phyloP scores from a whole-genome alignment of 2,888 invertebrate genomes.

The Neoaliturus tenellus region DNA sequence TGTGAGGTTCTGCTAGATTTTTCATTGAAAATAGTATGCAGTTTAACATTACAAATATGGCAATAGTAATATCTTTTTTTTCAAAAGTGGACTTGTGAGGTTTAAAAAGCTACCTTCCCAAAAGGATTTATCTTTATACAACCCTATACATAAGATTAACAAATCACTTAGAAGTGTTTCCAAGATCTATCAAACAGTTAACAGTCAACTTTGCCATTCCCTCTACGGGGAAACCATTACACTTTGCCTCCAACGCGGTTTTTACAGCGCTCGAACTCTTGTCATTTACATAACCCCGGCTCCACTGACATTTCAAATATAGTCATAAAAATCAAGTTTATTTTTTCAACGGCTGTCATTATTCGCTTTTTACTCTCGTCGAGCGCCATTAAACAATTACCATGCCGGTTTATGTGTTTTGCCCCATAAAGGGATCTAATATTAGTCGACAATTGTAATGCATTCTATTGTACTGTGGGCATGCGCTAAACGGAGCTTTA shows the following conservation, averaged over 20 bases:
- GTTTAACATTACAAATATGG: too few relatives aligned
- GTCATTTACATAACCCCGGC: conserved; percentile 54
- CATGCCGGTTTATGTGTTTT: conserved; percentile 44
- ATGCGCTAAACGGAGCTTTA: conserved; percentile 21
- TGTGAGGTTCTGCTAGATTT: too few relatives aligned
- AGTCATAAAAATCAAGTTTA: conserved; percentile 55
- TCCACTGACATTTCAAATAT: conserved; percentile 54
- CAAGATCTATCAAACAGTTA: too few relatives aligned
- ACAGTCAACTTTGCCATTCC: neutral
- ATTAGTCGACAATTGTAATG: conserved; percentile 40
- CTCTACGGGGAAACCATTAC: neutral
- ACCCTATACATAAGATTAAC: too few relatives aligned
- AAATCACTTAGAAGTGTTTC: too few relatives aligned
- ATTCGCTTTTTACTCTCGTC: conserved; percentile 44
- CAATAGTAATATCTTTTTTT: too few relatives aligned
- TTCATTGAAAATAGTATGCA: too few relatives aligned
- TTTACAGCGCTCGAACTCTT: conserved; percentile 26
- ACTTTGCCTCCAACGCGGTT: neutral
- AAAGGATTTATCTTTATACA: too few relatives aligned
- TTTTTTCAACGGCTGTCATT: conserved; percentile 55
- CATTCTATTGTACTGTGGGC: conserved; percentile 40
- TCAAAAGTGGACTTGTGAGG: too few relatives aligned
- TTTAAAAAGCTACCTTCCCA: too few relatives aligned
- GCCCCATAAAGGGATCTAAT: conserved; percentile 43
- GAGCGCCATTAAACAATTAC: conserved; percentile 48